Evolutionary conservation across 2,888 invertebrate genomes (phyloP), one percentile per base, ranked within the genome.

Genomic region (Thereva unica): DNA sequence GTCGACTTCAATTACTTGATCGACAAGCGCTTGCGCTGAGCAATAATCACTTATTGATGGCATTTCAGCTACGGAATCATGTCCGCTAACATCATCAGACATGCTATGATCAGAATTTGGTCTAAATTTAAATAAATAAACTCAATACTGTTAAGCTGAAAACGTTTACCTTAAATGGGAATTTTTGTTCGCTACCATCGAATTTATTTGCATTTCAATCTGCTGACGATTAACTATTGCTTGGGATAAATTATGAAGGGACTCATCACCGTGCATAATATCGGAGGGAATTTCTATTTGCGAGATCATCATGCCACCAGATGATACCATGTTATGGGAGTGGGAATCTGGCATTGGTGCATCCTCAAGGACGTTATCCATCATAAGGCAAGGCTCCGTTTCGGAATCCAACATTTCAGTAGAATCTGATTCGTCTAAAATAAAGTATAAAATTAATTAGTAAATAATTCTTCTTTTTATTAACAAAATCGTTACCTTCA

Each of bases 331-430:
- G 75, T 88, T 88, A 72, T 87, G 87, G 5, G 87, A 85, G 76
- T 87, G 86, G 9, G 86, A 86, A 74, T 88, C 88, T 1, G 85
- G 86, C 70, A 87, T 80, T 40, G 85, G 81, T 12, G 87, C 88
- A 75, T 88, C 87, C 77, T 88, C 88, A 68, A 86, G 74, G 38
- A 87, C 91, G 63, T 89, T 90, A 74, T 91, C 91, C 83, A 91
- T 91, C 85, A 91, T 90, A 34, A 92, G 82, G 73, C 90, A 90
- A 0, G 91, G 91, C 75, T 91, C 91, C 0, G 91, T 91, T 83
- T 92, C 92, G 0, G 91, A 91, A 78, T 92, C 91, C 44, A 92
- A 82, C 78, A 92, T 83, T 75, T 91, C 91, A 4, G 89, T 89
- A 12, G 90, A 90, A 80, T 90, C 90, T 38, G 83, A 83, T 76